A percentile compares a stretch with the other conserved stretches of the same genome.
These are phyloP conservation scores for Leptopilina myrica DNA, from an alignment of 2,888 invertebrate genomes.

Conservation along the genomic window DNA sequence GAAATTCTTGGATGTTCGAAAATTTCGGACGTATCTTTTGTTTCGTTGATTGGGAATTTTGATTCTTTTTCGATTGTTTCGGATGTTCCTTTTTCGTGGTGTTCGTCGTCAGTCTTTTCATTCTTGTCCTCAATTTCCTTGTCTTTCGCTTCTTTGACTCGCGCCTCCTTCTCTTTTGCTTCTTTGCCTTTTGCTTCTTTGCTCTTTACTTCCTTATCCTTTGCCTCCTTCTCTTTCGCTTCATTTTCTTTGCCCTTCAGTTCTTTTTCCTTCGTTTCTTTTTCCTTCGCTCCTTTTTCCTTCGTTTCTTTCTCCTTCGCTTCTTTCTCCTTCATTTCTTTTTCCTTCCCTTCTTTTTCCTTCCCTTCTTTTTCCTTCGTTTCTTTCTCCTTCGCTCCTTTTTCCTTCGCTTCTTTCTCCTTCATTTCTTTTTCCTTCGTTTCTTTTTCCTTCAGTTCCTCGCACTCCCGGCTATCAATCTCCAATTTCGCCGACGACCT, in stretches of 20 bases:
- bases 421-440: background rate
- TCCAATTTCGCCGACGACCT: conserved; percentile 1
- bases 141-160: too few relatives aligned
- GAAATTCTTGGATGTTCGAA: background rate
- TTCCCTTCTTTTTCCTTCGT: background rate
- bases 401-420: background rate
- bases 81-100: too few relatives aligned
- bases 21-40: background rate
- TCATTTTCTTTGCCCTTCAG: background rate
- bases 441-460: too few relatives aligned
- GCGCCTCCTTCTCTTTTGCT: background rate
- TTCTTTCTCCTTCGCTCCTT: background rate
- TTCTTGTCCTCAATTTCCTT: too few relatives aligned
- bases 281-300: background rate
- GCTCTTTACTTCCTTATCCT: background rate
- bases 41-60: background rate
- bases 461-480: background rate
- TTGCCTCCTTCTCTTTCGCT: background rate
- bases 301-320: background rate
- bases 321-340: background rate
- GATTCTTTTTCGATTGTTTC: background rate
- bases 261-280: background rate
- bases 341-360: background rate
- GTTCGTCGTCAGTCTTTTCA: too few relatives aligned
- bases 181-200: background rate